phyloP scores from a whole-genome alignment of 2,888 invertebrate genomes.

The Neuroscelio doddi region DNA sequence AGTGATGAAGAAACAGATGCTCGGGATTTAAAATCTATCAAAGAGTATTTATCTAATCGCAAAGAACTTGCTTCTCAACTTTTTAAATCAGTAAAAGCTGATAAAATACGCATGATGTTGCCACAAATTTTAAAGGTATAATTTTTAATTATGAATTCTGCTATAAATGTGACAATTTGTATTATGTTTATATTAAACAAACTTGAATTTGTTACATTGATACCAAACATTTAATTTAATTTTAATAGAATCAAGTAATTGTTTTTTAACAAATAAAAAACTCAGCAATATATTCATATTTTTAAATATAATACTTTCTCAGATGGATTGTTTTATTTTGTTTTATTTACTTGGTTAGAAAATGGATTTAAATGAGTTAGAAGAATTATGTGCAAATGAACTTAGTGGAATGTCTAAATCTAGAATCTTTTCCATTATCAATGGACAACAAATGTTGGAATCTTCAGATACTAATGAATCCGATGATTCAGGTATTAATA shows the following conservation, averaged over 20 bases:
- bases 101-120: conserved; percentile 69
- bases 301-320: too few species aligned
- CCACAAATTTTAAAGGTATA: conserved; percentile 66
- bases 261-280: too few species aligned
- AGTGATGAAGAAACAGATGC: conserved; percentile 65
- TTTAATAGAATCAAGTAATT: too few species aligned
- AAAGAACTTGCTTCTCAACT: conserved; percentile 65
- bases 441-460: conserved; percentile 63
- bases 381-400: conserved; percentile 67
- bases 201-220: too few species aligned
- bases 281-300: too few species aligned
- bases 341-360: conserved; percentile 55
- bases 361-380: conserved; percentile 62
- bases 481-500: conserved; percentile 63
- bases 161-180: too few species aligned
- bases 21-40: conserved; percentile 66
- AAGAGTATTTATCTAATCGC: conserved; percentile 64
- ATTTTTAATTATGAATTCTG: not conserved
- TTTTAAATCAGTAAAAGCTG: conserved; percentile 67
- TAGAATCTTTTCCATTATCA: conserved; percentile 64
- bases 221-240: too few species aligned
- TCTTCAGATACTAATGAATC: conserved; percentile 69
- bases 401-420: conserved; percentile 68
- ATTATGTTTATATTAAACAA: too few species aligned
- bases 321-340: too few species aligned